A percentile compares a stretch with the other conserved stretches of the same genome.
Evolutionary conservation across 1,140 invertebrate species (phyloP).

Genomic region (Proales similis): DNA sequence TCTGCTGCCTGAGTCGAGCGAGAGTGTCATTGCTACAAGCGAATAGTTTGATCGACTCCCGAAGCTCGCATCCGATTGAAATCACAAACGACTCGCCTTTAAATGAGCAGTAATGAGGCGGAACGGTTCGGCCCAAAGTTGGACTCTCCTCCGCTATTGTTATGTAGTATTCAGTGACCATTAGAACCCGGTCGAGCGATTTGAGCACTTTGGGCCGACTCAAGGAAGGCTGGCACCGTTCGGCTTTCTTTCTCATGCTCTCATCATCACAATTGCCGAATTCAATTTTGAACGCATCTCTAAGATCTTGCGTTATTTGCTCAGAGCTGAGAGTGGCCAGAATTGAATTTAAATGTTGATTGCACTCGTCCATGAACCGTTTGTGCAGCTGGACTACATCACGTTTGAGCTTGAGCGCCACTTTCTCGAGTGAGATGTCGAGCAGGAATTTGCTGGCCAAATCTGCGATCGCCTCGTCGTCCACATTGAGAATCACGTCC

Average conservation of each 20-base stretch:
- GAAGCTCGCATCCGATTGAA: slow-evolving; percentile 49
- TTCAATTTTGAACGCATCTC: slow-evolving; percentile 43
- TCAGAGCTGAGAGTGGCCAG: slow-evolving; percentile 41
- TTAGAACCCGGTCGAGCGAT: slow-evolving; percentile 54
- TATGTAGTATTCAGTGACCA: slow-evolving; percentile 56
- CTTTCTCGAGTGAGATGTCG: slow-evolving; percentile 52
- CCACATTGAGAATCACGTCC: slow-evolving; percentile 55
- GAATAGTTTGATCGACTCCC: no score
- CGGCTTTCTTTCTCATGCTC: no score
- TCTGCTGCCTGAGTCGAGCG: no score
- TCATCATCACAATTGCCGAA: no score
- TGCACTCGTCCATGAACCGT: slow-evolving; percentile 56
- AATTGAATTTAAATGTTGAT: slow-evolving; percentile 54
- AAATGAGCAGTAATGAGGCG: slow-evolving; percentile 57
- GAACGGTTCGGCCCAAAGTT: slow-evolving; percentile 50
- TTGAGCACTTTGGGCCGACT: no score
- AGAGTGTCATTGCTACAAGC: no score
- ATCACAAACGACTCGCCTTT: slow-evolving; percentile 54
- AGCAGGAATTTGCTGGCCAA: slow-evolving; percentile 55
- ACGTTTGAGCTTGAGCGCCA: slow-evolving; percentile 50
- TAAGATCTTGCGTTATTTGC: no score
- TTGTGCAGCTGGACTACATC: slow-evolving; percentile 54
- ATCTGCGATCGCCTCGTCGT: slow-evolving; percentile 53
- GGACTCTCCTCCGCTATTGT: slow-evolving; percentile 55
- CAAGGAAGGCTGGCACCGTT: no score